These are phyloP conservation scores for Polyommatus icarus DNA, from an alignment of 2,888 invertebrate genomes.

Conservation along the genomic window DNA sequence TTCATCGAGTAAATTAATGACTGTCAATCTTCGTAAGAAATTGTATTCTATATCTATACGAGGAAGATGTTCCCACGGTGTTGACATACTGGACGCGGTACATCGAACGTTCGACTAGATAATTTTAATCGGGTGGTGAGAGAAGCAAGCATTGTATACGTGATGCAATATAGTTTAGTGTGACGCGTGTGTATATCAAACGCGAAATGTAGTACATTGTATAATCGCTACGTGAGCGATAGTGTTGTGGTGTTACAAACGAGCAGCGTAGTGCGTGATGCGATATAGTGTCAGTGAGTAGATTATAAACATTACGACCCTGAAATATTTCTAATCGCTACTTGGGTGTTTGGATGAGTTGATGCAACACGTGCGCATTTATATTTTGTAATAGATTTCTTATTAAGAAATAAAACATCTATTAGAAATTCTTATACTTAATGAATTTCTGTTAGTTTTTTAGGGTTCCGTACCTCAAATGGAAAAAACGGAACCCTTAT, in stretches of 20 bases:
- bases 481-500: no score
- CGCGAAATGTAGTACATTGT: not conserved
- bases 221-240: not conserved
- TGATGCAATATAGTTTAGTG: not conserved
- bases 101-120: not conserved
- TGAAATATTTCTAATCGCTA: slow-evolving; percentile 48
- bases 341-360: slow-evolving; percentile 38
- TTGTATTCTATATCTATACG: not conserved
- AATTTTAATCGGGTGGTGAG: not conserved
- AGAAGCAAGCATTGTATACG: not conserved
- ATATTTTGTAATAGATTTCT: not conserved
- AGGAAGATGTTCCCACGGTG: not conserved
- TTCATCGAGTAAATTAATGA: not conserved
- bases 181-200: not conserved
- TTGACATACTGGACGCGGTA: not conserved
- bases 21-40: slow-evolving; percentile 3
- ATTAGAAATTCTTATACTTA: not conserved
- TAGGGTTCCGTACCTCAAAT: no score
- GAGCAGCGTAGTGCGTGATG: not conserved
- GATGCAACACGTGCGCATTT: slow-evolving; percentile 37
- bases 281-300: slow-evolving; percentile 13
- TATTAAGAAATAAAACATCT: no score
- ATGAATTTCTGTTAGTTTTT: not conserved
- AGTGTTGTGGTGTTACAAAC: not conserved
- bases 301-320: slow-evolving; percentile 40